phyloP scores from a whole-genome alignment of 2,888 invertebrate genomes.

The Atethmia centrago region DNA sequence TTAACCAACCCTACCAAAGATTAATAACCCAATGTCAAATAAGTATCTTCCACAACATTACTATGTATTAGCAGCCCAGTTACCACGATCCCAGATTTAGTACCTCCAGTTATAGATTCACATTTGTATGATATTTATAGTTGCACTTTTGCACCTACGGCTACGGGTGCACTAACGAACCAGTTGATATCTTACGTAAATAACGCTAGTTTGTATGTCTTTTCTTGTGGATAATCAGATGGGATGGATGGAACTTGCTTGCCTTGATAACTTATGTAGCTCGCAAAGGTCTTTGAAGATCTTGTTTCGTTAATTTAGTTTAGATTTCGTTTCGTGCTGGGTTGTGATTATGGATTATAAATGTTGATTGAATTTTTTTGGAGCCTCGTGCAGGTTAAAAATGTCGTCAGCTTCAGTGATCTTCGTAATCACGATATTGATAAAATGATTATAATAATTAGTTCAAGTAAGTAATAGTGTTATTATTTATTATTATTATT shows the following conservation, averaged over 20 bases:
- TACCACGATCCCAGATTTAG: constrained; percentile 74
- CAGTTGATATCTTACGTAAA: constrained; percentile 68
- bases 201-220: constrained; percentile 62
- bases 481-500: too few species aligned
- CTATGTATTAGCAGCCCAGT: constrained; percentile 68
- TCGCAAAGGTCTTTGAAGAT: constrained; percentile 50
- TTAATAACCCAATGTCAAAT: constrained; percentile 20
- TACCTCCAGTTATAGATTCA: constrained; percentile 71
- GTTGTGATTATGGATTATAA: constrained; percentile 3
- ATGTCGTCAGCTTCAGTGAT: background rate
- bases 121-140: constrained; percentile 74
- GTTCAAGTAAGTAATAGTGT: background rate
- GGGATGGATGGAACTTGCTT: constrained; percentile 55
- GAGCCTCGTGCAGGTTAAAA: too few species aligned
- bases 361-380: background rate
- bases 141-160: constrained; percentile 73
- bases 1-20: background rate
- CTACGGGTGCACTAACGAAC: constrained; percentile 75
- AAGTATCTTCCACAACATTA: constrained; percentile 47
- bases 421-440: background rate
- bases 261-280: constrained; percentile 56
- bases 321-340: constrained; percentile 1
- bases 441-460: background rate
- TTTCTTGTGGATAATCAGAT: constrained; percentile 57
- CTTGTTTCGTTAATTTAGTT: constrained; percentile 34